These are phyloP conservation scores for Radopholus similis DNA, from an alignment of 1,140 invertebrate genomes.

Conservation along the genomic window DNA sequence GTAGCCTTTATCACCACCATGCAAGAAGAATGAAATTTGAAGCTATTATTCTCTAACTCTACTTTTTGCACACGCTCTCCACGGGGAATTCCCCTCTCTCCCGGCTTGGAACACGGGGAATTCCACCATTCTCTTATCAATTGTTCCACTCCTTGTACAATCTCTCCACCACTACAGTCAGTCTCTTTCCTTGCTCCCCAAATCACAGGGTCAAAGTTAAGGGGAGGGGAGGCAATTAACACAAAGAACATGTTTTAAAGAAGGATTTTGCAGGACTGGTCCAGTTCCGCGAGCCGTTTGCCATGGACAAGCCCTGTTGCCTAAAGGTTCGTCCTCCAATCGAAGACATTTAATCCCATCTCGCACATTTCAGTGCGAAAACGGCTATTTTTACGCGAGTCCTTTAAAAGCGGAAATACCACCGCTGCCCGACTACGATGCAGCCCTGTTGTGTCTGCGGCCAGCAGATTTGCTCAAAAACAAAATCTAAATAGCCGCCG, in stretches of 20 bases:
- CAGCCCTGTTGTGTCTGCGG: no score
- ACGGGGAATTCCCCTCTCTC: background rate
- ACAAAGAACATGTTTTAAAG: no score
- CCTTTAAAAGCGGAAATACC: conserved; percentile 32
- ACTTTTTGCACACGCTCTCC: background rate
- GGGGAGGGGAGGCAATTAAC: background rate
- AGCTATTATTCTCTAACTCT: background rate
- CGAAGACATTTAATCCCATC: background rate
- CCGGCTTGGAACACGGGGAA: background rate
- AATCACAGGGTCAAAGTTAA: background rate
- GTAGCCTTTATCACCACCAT: no score
- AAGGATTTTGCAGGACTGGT: conserved; percentile 16
- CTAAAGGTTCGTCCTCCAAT: conserved; percentile 17
- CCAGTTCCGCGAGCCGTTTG: conserved; percentile 22
- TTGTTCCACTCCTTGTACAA: no score
- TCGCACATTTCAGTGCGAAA: conserved; percentile 18
- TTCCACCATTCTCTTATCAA: no score
- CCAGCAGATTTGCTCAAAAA: no score
- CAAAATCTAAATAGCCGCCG: background rate
- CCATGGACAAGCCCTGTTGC: conserved; percentile 24
- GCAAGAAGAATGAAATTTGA: no score
- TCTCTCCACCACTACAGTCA: background rate
- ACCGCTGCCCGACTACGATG: conserved; percentile 29
- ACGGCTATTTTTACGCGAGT: conserved; percentile 32
- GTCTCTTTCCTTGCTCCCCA: background rate